Base-by-base conservation (phyloP, 2,797 vertebrate species). In the Micromesistius poutassou region DNA sequence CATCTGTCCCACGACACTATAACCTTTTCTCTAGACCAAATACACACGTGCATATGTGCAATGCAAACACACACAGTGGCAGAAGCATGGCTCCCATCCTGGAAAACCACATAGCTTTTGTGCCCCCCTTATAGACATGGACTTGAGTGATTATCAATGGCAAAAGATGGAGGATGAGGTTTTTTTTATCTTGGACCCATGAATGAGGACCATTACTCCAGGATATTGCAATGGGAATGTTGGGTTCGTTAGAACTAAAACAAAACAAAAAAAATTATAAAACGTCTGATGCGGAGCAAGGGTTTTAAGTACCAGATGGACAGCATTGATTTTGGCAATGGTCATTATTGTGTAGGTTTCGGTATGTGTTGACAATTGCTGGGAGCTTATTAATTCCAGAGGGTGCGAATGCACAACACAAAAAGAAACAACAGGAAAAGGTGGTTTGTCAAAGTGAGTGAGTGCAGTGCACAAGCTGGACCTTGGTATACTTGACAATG, bases 1-100 rank as follows among this genome's bases (percentile, higher is more conserved):
- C 80, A 85, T 87, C 77, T 84, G 80, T 79, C 74, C 70, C 66
- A 85, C 30, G 35, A 76, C 50, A 75, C 75, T 36, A 30, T 6
- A 40, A 25, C 22, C 76, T 68, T 71, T 55, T 31, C 8, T 81
- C 0, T 71, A 25, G 19, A 78, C 38, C 5, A 55, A 81, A 77
- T 25, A 46, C 25, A 71, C 74, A 74, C 22, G n/a, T 12, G n/a
- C 3, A 50, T 30, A 36, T 16, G 35, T 9, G 46, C 46, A 50
- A 19, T 22, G 46, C 22, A 62, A n/a, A 62, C 55, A 62, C 50
- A 55, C 50, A n/a, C 19, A 19, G 19, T 62, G 22, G 55, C 8
- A 62, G 55, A 62, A n/a, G 22, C 55, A 62, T 25, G 55, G 55
- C 55, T 62, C n/a, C 5, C n/a, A 62, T 62, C 55, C 55, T n/a